Evolutionary conservation across 2,797 vertebrate genomes (phyloP).

Genomic region (Hydrocynus forskahlii): DNA sequence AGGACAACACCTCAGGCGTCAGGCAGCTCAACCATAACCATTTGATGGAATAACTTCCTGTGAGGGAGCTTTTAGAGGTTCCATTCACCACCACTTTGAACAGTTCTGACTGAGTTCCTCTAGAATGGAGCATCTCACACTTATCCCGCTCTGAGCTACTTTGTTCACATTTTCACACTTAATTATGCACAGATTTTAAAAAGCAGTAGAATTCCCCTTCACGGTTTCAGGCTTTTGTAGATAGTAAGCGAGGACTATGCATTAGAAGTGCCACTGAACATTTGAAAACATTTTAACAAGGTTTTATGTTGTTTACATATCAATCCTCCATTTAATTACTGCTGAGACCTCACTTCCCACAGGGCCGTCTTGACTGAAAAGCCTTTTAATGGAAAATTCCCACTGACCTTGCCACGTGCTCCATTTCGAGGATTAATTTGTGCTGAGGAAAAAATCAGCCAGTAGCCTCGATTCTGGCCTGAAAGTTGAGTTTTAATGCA

Average conservation of each 20-base stretch:
- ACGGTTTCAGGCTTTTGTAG: neutral
- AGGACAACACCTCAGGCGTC: too few species aligned
- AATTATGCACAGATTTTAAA: too few species aligned
- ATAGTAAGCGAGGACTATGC: neutral
- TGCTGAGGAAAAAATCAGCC: neutral
- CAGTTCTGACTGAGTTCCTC: too few species aligned
- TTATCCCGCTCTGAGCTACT: too few species aligned
- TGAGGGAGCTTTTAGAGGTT: too few species aligned
- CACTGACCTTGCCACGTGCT: conserved; percentile 12
- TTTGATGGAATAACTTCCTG: too few species aligned
- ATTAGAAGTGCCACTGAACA: neutral
- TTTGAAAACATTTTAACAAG: neutral
- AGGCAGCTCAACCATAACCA: too few species aligned
- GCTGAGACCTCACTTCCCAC: neutral
- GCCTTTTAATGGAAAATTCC: conserved; percentile 16
- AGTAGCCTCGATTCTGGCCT: neutral
- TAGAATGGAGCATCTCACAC: too few species aligned
- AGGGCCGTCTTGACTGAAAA: conserved; percentile 18
- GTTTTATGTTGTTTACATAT: neutral
- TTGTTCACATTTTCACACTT: too few species aligned
- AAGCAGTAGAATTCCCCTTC: too few species aligned
- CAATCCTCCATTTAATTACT: neutral
- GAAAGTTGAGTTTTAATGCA: conserved; percentile 24
- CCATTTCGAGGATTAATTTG: conserved; percentile 26
- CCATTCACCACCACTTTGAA: too few species aligned